Base-by-base conservation (phyloP, 2,888 invertebrate species). In the Dorcus hopei region DNA sequence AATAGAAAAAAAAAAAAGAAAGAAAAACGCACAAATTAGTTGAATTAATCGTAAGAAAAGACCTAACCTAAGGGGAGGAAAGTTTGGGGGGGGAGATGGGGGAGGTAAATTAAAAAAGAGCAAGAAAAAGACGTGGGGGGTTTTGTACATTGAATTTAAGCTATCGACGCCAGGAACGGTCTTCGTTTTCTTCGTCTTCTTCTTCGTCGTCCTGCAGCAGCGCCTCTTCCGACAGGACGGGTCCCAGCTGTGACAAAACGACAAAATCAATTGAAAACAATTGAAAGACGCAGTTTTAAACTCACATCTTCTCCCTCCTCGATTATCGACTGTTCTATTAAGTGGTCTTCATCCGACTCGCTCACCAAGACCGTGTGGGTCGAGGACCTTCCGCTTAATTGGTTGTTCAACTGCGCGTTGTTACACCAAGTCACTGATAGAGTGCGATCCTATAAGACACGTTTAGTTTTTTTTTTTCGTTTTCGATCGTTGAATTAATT, bases 121-220 rank as follows among this genome's bases (percentile, higher is more conserved):
- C 26, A 33, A 5, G 26, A 33, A 26, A 26, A 26, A 26, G 26
- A 26, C 26, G 26, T 26, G 26, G 26, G 5, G 26, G 26, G 26
- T n/a, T 45, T 45, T 45, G 45, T 45, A 11, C 45, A 45, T 11
- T 42, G 26, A 33, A 9, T 49, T 11, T 23, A 49, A 53, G 58
- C 89, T 85, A 93, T 90, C 94, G 93, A 65, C 95, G 83, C 95
- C 95, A 95, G 26, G 93, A 92, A 65, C 95, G 84, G 69, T 91
- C 89, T 76, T 90, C 89, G 62, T 88, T 88, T 49, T 88, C 90
- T 9, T 93, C 91, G 47, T 95, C 94, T 51, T 95, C 95, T 61
- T 95, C 94, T 71, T 95, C 91, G 68, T 89, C 89, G 69, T 88
- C 90, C 69, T 90, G 90, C 9, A 94, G 83, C 16, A 91, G 83